Percentiles rank a stretch among this genome's conserved stretches.
phyloP scores from a whole-genome alignment of 2,888 invertebrate genomes.

The Cephus runcator region DNA sequence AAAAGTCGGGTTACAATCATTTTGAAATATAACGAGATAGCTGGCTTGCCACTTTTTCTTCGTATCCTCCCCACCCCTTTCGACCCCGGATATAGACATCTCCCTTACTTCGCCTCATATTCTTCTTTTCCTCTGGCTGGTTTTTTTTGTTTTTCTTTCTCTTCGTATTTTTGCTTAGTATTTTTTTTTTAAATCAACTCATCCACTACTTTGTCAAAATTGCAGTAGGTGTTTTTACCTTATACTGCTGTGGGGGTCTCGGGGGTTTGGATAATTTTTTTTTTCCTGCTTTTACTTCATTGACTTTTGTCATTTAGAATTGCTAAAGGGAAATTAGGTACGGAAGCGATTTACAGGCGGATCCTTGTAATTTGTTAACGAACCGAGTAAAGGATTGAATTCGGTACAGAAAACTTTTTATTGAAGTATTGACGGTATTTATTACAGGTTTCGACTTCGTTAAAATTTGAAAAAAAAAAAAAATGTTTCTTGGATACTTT shows the following conservation, averaged over 20 bases:
- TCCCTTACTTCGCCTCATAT: background rate
- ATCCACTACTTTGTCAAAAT: background rate
- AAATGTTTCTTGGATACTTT: background rate
- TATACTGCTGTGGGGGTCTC: background rate
- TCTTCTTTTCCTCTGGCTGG: background rate
- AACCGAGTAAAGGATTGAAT: slow-evolving; percentile 16
- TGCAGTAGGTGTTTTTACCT: background rate
- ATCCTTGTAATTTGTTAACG: slow-evolving; percentile 33
- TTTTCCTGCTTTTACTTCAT: background rate
- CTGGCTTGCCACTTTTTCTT: background rate
- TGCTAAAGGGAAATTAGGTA: background rate
- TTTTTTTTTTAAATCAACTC: background rate
- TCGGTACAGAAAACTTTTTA: slow-evolving; percentile 10
- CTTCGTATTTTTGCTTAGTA: background rate
- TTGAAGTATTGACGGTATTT: slow-evolving; percentile 25
- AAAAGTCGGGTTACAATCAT: background rate
- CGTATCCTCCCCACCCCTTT: background rate
- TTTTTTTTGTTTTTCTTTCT: background rate
- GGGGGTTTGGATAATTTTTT: background rate
- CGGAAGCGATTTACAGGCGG: slow-evolving; percentile 11
- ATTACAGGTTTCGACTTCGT: slow-evolving; percentile 21
- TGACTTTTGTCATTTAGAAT: background rate
- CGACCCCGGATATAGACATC: background rate
- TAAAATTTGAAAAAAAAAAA: background rate
- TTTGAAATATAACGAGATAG: background rate